Evolutionary conservation across 2,888 invertebrate genomes (phyloP).

Genomic region (Aphrophora alni): DNA sequence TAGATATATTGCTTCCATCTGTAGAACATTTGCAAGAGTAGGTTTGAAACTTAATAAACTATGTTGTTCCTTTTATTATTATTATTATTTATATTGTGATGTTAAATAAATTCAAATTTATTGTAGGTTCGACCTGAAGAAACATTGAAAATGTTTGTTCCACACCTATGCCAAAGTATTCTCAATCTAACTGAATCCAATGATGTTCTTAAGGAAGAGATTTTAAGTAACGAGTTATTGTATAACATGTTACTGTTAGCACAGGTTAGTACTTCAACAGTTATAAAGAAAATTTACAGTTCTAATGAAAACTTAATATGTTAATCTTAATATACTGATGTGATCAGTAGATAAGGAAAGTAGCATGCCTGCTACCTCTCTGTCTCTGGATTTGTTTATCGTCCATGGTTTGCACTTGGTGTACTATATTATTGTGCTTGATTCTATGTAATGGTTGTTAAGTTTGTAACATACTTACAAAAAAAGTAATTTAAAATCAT

Average conservation of each 20-base stretch:
- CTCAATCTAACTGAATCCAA: conserved; percentile 67
- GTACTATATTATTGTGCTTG: too few relatives aligned
- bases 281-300: background rate
- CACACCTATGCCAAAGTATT: conserved; percentile 73
- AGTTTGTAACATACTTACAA: too few relatives aligned
- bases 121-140: conserved; percentile 70
- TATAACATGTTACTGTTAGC: conserved; percentile 78
- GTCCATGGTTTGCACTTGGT: too few relatives aligned
- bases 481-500: too few relatives aligned
- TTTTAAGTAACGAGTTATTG: conserved; percentile 76
- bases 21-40: conserved; percentile 62
- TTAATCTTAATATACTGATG: too few relatives aligned
- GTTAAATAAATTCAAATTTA: too few relatives aligned
- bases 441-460: too few relatives aligned
- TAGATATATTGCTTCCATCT: conserved; percentile 75
- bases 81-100: too few relatives aligned
- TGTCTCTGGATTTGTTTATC: too few relatives aligned
- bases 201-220: conserved; percentile 74
- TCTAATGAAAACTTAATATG: too few relatives aligned
- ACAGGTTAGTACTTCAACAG: conserved; percentile 59
- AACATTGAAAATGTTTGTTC: conserved; percentile 74
- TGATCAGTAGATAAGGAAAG: background rate
- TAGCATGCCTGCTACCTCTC: too few relatives aligned
- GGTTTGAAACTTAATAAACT: conserved; percentile 35
- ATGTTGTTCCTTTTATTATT: too few relatives aligned